phyloP scores from a whole-genome alignment of 2,113 vertebrate species.

The Embiotoca jacksoni region DNA sequence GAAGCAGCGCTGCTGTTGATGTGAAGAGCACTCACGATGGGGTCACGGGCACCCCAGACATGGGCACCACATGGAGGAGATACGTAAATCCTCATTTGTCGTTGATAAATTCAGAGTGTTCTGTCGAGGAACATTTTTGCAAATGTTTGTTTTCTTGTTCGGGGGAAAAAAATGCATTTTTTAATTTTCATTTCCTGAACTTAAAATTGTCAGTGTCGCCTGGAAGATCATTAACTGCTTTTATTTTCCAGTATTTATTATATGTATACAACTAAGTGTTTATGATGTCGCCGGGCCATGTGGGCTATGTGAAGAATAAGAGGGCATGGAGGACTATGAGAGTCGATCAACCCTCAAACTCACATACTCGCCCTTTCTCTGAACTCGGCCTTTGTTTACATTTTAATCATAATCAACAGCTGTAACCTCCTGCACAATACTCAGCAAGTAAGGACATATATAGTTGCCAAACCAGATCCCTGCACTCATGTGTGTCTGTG shows the following conservation, averaged over 20 bases:
- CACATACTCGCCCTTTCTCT: conserved; percentile 76
- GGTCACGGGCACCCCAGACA: conserved; percentile 64
- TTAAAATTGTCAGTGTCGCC: background rate
- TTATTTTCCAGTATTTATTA: background rate
- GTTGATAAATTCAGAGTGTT: conserved; percentile 23
- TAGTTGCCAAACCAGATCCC: conserved; percentile 85
- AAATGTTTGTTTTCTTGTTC: background rate
- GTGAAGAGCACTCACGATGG: conserved; percentile 52
- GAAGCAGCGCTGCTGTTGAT: conserved; percentile 67
- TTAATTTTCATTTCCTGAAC: background rate
- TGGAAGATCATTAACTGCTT: background rate
- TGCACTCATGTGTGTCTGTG: conserved; percentile 74
- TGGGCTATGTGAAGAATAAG: conserved; percentile 18
- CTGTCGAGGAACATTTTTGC: background rate
- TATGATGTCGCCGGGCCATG: conserved; percentile 23
- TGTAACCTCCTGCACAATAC: conserved; percentile 81
- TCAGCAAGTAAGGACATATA: conserved; percentile 81
- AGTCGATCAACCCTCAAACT: conserved; percentile 73
- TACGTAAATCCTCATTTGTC: conserved; percentile 38
- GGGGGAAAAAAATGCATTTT: background rate
- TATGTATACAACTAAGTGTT: background rate
- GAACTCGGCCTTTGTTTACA: conserved; percentile 84
- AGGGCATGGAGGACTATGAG: conserved; percentile 56
- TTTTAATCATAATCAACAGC: conserved; percentile 85
- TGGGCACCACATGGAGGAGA: conserved; percentile 34